phyloP scores from a whole-genome alignment of 2,113 vertebrate species.

The Pelvicachromis taeniatus region DNA sequence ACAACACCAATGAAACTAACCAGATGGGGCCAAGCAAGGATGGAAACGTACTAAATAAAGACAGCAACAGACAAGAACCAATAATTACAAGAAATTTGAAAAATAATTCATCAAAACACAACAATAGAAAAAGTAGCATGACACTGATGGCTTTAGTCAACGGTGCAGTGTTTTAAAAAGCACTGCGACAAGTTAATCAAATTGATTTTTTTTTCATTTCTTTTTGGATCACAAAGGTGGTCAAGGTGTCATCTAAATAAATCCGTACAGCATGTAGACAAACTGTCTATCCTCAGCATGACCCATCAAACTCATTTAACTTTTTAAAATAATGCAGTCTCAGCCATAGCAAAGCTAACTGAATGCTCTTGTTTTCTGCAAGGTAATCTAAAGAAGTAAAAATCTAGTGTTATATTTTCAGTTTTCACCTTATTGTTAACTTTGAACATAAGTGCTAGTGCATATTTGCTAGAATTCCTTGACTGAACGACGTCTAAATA shows the following conservation, averaged over 20 bases:
- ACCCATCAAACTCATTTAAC: neutral
- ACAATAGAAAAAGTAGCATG: neutral
- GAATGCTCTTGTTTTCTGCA: neutral
- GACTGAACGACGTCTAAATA: rapidly evolving
- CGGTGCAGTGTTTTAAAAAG: neutral
- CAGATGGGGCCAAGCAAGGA: neutral
- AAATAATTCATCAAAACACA: neutral
- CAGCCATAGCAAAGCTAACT: neutral
- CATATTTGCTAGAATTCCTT: neutral
- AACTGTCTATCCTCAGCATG: neutral
- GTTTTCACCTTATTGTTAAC: neutral
- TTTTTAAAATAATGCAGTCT: neutral
- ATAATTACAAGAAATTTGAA: neutral
- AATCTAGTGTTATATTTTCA: neutral
- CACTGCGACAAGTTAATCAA: neutral
- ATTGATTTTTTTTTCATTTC: neutral
- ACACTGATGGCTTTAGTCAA: neutral
- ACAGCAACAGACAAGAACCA: neutral
- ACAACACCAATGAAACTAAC: neutral
- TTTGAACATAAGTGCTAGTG: neutral
- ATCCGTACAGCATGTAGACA: neutral
- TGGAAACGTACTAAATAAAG: neutral
- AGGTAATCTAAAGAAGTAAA: neutral
- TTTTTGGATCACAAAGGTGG: neutral
- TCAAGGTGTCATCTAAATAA: neutral